phyloP scores from a whole-genome alignment of 2,113 vertebrate species.

The Ahaetulla prasina region DNA sequence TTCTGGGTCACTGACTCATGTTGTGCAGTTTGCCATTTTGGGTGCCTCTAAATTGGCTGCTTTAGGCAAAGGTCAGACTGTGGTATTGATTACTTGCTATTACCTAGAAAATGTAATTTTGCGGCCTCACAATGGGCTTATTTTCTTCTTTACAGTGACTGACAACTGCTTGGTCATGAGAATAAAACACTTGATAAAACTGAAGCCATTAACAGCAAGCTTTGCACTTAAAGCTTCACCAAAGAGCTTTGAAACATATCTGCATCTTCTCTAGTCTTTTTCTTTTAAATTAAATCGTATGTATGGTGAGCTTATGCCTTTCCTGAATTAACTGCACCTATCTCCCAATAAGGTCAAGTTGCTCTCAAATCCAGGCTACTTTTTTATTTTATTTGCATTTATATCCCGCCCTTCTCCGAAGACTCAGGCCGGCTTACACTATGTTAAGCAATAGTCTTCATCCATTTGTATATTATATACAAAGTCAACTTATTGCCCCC shows the following conservation, averaged over 20 bases:
- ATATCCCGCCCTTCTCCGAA: no score
- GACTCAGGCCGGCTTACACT: no score
- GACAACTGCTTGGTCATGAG: slow-evolving; percentile 61
- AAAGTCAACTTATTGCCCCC: no score
- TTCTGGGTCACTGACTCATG: slow-evolving; percentile 26
- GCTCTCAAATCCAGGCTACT: background rate
- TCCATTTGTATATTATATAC: no score
- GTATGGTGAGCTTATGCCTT: background rate
- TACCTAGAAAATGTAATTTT: slow-evolving; percentile 76
- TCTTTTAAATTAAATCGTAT: background rate
- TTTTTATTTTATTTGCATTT: no score
- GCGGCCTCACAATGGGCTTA: slow-evolving; percentile 59
- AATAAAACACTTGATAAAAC: slow-evolving; percentile 20
- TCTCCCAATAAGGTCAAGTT: background rate
- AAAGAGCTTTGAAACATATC: background rate
- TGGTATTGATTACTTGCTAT: slow-evolving; percentile 69
- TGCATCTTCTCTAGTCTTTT: background rate
- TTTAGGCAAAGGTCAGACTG: slow-evolving; percentile 60
- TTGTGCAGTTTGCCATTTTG: background rate
- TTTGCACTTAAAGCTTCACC: background rate
- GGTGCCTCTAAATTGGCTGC: slow-evolving; percentile 47
- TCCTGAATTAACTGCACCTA: background rate
- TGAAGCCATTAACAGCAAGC: slow-evolving; percentile 44
- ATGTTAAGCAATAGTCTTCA: no score
- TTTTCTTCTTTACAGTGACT: slow-evolving; percentile 65